Conservation (phyloP, 2,797 vertebrate genomes). For the Parotocinclus haroldoi region DNA sequence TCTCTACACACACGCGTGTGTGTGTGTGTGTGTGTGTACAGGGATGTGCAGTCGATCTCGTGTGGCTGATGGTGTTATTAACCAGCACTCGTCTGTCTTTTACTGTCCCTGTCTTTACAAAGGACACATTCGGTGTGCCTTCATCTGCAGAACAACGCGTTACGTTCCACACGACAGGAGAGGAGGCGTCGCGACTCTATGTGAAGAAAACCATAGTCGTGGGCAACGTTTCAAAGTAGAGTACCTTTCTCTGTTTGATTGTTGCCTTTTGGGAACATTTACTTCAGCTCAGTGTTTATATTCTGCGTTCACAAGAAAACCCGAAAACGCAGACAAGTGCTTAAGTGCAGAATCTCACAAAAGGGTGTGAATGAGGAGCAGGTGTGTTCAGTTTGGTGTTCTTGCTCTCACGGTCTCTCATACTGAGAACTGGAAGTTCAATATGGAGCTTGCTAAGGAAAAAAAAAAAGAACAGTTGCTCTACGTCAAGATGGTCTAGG, state of each 20-base stretch:
- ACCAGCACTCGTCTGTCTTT: neutral
- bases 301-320: no score
- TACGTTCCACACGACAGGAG: conserved; percentile 75
- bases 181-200: conserved; percentile 89
- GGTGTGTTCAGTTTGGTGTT: no score
- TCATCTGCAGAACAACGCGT: conserved; percentile 76
- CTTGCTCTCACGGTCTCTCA: no score
- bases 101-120: conserved; percentile 15
- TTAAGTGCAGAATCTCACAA: no score
- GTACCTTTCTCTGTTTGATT: conserved; percentile 27
- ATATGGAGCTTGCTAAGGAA: no score
- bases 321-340: no score
- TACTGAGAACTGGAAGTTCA: no score
- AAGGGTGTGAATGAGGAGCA: no score
- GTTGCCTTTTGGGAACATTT: neutral
- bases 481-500: no score
- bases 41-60: no score
- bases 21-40: neutral
- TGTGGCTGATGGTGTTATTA: neutral
- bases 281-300: no score
- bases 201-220: conserved; percentile 98
- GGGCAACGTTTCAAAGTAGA: conserved; percentile 97
- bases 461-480: no score
- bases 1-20: neutral
- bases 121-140: conserved; percentile 84